Conservation (phyloP, 2,113 vertebrate species). For the Pelmatolapia mariae region DNA sequence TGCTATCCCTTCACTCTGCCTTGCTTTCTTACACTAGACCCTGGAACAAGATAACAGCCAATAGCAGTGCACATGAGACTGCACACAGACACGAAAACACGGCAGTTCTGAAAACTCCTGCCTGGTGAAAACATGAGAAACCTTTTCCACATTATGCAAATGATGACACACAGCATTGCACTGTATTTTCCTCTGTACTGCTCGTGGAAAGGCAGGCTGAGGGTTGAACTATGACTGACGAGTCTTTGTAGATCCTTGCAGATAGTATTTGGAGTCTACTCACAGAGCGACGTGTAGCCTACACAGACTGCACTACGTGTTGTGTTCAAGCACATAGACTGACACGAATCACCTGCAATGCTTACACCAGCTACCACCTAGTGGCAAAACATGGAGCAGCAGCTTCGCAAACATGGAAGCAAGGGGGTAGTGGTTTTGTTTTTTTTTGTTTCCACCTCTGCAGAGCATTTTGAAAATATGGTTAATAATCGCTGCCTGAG, state of each 20-base stretch:
- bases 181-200: background rate
- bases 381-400: slow-evolving; percentile 10
- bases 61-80: background rate
- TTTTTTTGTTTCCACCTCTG: background rate
- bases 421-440: background rate
- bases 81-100: background rate
- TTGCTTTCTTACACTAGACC: slow-evolving; percentile 1
- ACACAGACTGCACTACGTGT: background rate
- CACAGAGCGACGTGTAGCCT: background rate
- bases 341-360: background rate
- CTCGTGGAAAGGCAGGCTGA: background rate
- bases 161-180: background rate
- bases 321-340: background rate
- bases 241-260: background rate
- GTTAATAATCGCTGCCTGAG: background rate
- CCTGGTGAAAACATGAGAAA: background rate
- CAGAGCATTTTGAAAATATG: background rate
- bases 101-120: slow-evolving; percentile 10
- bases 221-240: background rate
- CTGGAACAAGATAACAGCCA: slow-evolving; percentile 14
- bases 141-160: slow-evolving; percentile 6
- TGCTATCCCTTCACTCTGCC: slow-evolving; percentile 8
- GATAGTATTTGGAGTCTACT: background rate
- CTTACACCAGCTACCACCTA: slow-evolving; percentile 5
- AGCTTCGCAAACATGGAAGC: background rate